A percentile compares a stretch with the other conserved stretches of the same genome.
Evolutionary conservation across 1,140 invertebrate species (phyloP).

Genomic region (Apis florea): DNA sequence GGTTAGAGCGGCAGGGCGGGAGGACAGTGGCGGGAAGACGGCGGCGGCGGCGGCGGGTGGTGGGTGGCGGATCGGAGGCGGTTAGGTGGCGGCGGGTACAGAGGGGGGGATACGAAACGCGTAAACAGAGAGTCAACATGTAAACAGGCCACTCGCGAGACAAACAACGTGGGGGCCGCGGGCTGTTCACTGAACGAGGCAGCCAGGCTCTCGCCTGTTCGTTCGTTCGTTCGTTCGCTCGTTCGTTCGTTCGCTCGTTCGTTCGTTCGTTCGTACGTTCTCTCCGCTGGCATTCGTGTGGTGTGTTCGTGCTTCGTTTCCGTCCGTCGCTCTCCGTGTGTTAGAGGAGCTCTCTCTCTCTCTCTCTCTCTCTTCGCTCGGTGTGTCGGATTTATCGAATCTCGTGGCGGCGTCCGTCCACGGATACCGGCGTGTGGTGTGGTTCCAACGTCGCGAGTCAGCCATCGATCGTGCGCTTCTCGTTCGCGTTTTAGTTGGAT

Average conservation of each 20-base stretch:
- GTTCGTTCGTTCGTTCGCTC: constrained; percentile 54
- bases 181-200: constrained; percentile 73
- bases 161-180: constrained; percentile 80
- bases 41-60: constrained; percentile 41
- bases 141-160: constrained; percentile 81
- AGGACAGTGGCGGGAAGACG: constrained; percentile 46
- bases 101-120: constrained; percentile 72
- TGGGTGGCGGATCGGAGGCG: constrained; percentile 48
- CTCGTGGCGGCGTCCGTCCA: constrained; percentile 19
- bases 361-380: constrained; percentile 10
- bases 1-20: constrained; percentile 24
- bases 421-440: constrained; percentile 13
- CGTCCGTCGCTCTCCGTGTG: constrained; percentile 26
- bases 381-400: constrained; percentile 51
- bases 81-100: constrained; percentile 34
- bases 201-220: constrained; percentile 58
- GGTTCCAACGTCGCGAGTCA: constrained; percentile 2
- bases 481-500: neutral
- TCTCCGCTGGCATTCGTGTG: constrained; percentile 46
- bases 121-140: constrained; percentile 81
- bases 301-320: constrained; percentile 46
- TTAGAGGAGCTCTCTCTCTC: no score
- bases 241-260: constrained; percentile 39
- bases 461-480: neutral
- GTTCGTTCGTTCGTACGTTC: constrained; percentile 51